Evolutionary conservation across 2,113 vertebrate species (phyloP).

Genomic region (Ariopsis seemanni): DNA sequence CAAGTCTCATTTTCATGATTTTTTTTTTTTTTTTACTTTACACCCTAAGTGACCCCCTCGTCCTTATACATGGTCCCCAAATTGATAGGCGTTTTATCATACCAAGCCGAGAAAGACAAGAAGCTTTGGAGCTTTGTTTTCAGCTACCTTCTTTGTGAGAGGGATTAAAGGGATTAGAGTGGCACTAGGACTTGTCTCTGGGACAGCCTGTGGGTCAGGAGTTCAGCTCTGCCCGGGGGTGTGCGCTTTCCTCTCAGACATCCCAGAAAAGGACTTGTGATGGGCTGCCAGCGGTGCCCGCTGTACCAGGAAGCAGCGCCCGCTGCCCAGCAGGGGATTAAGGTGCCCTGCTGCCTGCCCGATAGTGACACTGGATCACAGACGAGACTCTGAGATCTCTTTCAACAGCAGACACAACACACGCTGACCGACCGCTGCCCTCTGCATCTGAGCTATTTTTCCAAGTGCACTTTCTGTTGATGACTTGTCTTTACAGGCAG

Average conservation of each 20-base stretch:
- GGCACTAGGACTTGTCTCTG: constrained; percentile 63
- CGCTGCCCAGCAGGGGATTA: constrained; percentile 64
- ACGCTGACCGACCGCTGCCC: constrained; percentile 12
- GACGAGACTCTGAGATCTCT: constrained; percentile 45
- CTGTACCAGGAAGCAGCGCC: constrained; percentile 62
- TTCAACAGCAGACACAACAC: constrained; percentile 16
- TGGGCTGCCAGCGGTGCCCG: constrained; percentile 67
- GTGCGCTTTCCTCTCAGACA: constrained; percentile 50
- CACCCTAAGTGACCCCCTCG: background rate
- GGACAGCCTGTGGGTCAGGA: constrained; percentile 67
- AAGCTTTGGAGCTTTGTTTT: constrained; percentile 26
- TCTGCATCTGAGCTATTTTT: background rate
- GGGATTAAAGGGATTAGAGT: constrained; percentile 64
- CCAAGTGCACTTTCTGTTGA: constrained; percentile 8
- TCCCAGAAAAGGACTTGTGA: constrained; percentile 68
- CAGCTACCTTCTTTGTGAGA: constrained; percentile 56
- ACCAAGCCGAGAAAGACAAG: constrained; percentile 11
- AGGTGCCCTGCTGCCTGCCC: constrained; percentile 65
- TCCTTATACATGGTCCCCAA: background rate
- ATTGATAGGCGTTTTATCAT: background rate
- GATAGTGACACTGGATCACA: constrained; percentile 62
- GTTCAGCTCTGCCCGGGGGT: constrained; percentile 70
- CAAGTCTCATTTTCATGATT: background rate
- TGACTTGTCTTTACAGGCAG: background rate
- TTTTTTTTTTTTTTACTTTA: background rate